Base-by-base conservation (phyloP, 2,797 vertebrate genomes). In the Chromobotia macracanthus region DNA sequence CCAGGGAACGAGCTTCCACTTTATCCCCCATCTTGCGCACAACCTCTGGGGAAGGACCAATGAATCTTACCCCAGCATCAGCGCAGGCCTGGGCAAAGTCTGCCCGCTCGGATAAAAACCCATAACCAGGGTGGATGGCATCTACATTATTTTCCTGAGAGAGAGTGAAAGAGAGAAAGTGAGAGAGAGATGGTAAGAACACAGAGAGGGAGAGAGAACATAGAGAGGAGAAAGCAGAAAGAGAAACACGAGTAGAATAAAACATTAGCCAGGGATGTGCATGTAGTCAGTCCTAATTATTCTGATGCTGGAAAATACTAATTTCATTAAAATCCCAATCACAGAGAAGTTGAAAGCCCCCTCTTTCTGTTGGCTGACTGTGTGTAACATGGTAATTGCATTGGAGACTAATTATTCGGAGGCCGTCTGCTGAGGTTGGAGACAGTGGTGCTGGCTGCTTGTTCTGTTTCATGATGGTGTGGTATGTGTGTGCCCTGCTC, bases 1-100 rank as follows among this genome's bases (percentile, higher is more conserved):
- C 96, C 16, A 97, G 89, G 69, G 91, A 85, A 0, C 97, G 94
- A 38, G 97, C 97, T 87, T 98, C 96, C 85, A 98, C 96, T 85
- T 98, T 98, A 89, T 98, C 96, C 0, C 97, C 97, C 97, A 98
- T 98, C 89, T 95, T 95, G 61, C 93, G 95, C 12, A 98, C 96
- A 0, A 96, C 96, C 16, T 96, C 96, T 0, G 97, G 94, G 68
- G 86, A 83, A 0, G 97, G 96, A 0, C 96, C 97, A 0, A 98
- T 91, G 41, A 98, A 98, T 83, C 92, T 91, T 15, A 98, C 92
- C 0, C 92, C 96, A 0, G 95, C 95, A 0, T 96, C 95, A 0
- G 80, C 48, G 72, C 97, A 98, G 70, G 97, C 96, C 80, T 97
- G 95, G 9, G 96, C 96, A 0, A 98, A 97, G 89, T 97, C 96